These are phyloP conservation scores for Amazonetta brasiliensis DNA, from an alignment of 2,797 vertebrate species.

Conservation along the genomic window DNA sequence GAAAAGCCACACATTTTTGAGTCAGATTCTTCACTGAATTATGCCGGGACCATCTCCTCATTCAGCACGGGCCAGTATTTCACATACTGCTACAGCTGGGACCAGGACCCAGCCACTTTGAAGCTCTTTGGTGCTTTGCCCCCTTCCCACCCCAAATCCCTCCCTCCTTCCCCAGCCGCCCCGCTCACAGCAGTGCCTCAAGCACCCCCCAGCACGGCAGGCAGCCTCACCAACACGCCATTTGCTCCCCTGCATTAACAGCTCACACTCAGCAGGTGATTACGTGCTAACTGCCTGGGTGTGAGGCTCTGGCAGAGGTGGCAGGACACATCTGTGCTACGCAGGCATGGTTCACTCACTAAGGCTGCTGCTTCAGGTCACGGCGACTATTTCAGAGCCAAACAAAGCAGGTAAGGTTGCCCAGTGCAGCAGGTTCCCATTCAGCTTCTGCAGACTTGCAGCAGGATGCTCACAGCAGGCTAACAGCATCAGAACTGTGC, in stretches of 20 bases:
- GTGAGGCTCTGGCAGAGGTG: neutral
- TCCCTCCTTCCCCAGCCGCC: neutral
- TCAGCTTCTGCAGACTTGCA: neutral
- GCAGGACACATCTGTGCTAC: accelerated
- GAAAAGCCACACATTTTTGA: constrained; percentile 44
- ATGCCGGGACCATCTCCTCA: constrained; percentile 23
- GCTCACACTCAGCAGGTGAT: neutral
- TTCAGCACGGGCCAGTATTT: neutral
- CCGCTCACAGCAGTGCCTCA: accelerated
- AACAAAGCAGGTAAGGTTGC: neutral
- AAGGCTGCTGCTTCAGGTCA: neutral
- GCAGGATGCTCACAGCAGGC: neutral
- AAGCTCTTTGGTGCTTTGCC: neutral
- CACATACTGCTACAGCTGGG: neutral
- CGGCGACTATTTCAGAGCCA: accelerated
- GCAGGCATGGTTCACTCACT: accelerated
- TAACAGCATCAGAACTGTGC: accelerated
- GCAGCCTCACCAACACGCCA: neutral
- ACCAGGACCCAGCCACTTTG: neutral
- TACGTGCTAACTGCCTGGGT: neutral
- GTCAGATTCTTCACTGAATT: neutral
- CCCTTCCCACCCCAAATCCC: neutral
- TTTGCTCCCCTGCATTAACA: neutral
- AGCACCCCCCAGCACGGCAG: accelerated
- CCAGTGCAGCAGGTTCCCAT: neutral